phyloP scores from a whole-genome alignment of 2,888 invertebrate genomes.

The Eupithecia subfuscata region DNA sequence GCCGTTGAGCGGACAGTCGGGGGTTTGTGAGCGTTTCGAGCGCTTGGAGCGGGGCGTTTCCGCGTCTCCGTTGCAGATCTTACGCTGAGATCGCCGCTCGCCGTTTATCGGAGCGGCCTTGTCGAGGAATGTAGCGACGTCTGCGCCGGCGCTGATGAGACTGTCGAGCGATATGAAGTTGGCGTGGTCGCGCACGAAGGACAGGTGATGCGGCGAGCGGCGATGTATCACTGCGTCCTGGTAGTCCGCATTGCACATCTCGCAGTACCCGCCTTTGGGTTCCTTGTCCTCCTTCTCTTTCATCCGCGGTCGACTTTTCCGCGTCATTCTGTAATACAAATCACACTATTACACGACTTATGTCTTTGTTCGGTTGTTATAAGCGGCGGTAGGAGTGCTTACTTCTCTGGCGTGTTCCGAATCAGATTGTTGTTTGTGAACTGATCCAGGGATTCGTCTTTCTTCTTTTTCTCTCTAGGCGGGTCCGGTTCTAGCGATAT shows the following conservation, averaged over 20 bases:
- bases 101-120: slow-evolving; percentile 78
- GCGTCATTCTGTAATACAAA: slow-evolving; percentile 80
- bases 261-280: slow-evolving; percentile 88
- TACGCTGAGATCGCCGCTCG: slow-evolving; percentile 69
- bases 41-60: slow-evolving; percentile 60
- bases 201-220: slow-evolving; percentile 89
- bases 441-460: slow-evolving; percentile 61
- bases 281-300: slow-evolving; percentile 76
- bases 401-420: slow-evolving; percentile 57
- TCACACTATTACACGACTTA: slow-evolving; percentile 38
- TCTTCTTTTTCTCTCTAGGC: slow-evolving; percentile 68
- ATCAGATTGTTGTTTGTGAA: slow-evolving; percentile 54
- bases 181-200: slow-evolving; percentile 88
- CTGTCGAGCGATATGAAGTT: slow-evolving; percentile 90
- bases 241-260: slow-evolving; percentile 91
- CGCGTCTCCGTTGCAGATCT: slow-evolving; percentile 71
- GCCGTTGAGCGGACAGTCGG: slow-evolving; percentile 62
- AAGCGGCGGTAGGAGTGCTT: slow-evolving; percentile 48
- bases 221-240: slow-evolving; percentile 88
- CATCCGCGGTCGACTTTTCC: slow-evolving; percentile 77
- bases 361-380: slow-evolving; percentile 25
- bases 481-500: slow-evolving; percentile 77
- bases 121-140: slow-evolving; percentile 88
- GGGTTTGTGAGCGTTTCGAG: slow-evolving; percentile 64
- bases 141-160: slow-evolving; percentile 86